phyloP scores from a whole-genome alignment of 2,888 invertebrate genomes.

The Gymnosoma rotundatum region DNA sequence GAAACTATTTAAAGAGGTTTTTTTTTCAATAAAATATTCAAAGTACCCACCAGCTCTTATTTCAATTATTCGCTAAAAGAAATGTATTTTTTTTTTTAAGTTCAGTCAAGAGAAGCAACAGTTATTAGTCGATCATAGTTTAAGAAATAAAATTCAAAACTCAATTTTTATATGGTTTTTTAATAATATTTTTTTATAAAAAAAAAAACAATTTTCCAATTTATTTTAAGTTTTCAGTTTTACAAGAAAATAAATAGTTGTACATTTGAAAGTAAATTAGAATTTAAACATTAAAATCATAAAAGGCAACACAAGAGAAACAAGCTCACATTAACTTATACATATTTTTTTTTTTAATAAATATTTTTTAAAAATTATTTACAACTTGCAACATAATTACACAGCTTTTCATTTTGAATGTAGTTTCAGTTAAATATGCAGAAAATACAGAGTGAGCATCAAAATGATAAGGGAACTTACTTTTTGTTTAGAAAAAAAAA shows the following conservation, averaged over 20 bases:
- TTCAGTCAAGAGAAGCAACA: background rate
- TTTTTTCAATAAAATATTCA: background rate
- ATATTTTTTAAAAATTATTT: conserved; percentile 59
- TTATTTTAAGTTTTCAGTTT: conserved; percentile 70
- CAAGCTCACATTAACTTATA: conserved; percentile 35
- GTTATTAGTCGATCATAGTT: background rate
- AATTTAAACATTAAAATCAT: conserved; percentile 46
- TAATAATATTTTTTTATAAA: conserved; percentile 25
- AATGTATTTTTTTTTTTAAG: too few relatives aligned
- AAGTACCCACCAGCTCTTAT: conserved; percentile 54
- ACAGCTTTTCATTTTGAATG: conserved; percentile 3
- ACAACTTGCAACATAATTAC: conserved; percentile 56
- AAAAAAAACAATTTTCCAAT: conserved; percentile 68
- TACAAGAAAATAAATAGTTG: conserved; percentile 44
- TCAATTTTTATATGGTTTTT: conserved; percentile 30
- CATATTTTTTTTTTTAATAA: background rate
- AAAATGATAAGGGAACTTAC: conserved; percentile 4
- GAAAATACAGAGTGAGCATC: background rate
- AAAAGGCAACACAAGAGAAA: conserved; percentile 33
- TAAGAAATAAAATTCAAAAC: conserved; percentile 42
- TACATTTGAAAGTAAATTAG: conserved; percentile 50
- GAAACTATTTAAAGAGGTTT: background rate
- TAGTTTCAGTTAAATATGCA: conserved; percentile 18
- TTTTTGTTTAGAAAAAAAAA: background rate
- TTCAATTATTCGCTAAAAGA: conserved; percentile 8